Evolutionary conservation across 2,888 invertebrate genomes (phyloP).

Genomic region (Dasysyrphus tricinctus): DNA sequence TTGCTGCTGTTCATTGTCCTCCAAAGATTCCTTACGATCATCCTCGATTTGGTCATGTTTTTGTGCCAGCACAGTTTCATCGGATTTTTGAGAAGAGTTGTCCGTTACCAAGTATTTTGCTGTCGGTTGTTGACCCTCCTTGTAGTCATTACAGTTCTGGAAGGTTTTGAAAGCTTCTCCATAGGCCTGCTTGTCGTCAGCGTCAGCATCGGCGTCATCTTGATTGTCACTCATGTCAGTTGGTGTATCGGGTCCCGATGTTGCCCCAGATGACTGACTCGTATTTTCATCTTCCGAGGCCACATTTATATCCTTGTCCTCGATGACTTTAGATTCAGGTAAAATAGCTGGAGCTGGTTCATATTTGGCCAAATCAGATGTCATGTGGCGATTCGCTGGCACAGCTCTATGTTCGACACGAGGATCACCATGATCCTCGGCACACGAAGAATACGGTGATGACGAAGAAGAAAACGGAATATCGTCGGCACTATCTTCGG

Average conservation of each 20-base stretch:
- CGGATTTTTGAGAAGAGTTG: neutral
- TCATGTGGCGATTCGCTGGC: slow-evolving; percentile 32
- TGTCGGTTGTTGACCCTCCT: slow-evolving; percentile 33
- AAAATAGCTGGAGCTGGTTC: slow-evolving; percentile 23
- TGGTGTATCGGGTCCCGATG: slow-evolving; percentile 95
- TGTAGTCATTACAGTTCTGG: slow-evolving; percentile 74
- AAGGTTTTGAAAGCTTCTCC: slow-evolving; percentile 56
- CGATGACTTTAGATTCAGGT: neutral
- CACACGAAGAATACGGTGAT: slow-evolving; percentile 84
- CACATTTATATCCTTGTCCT: slow-evolving; percentile 79
- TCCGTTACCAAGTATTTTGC: slow-evolving; percentile 19
- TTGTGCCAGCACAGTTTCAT: slow-evolving; percentile 46
- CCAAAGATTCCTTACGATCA: slow-evolving; percentile 5
- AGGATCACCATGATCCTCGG: slow-evolving; percentile 79
- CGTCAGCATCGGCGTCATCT: slow-evolving; percentile 87
- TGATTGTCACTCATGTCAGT: slow-evolving; percentile 89
- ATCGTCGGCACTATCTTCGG: slow-evolving; percentile 67
- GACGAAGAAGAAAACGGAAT: slow-evolving; percentile 77
- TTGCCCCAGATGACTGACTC: slow-evolving; percentile 91
- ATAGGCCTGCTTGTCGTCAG: slow-evolving; percentile 81
- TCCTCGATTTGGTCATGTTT: slow-evolving; percentile 37
- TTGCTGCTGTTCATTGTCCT: slow-evolving; percentile 8
- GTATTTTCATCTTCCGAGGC: slow-evolving; percentile 76
- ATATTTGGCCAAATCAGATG: neutral
- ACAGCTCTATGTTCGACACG: slow-evolving; percentile 2